Conservation (phyloP, 2,797 vertebrate species). For the Myotis findleyi region DNA sequence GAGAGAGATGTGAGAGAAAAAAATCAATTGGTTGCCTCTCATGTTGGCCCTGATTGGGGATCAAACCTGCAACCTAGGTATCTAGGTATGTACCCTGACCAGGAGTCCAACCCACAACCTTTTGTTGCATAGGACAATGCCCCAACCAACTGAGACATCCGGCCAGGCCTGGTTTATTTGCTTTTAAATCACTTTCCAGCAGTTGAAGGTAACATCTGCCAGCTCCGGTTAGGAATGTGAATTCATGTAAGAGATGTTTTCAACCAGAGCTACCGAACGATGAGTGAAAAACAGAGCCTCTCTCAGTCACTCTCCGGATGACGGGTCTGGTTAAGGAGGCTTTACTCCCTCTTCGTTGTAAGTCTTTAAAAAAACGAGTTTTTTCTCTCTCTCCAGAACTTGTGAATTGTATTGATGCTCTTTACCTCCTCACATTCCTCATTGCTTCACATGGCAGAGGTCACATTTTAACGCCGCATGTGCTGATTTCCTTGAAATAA, state of each 20-base stretch:
- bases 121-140: neutral
- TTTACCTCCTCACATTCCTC: neutral
- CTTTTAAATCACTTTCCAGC: slow-evolving; percentile 44
- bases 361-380: neutral
- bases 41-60: neutral
- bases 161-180: neutral
- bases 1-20: neutral
- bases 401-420: neutral
- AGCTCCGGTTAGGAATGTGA: slow-evolving; percentile 6
- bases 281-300: neutral
- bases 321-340: neutral
- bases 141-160: neutral
- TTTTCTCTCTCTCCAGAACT: neutral
- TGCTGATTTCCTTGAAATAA: slow-evolving; percentile 44
- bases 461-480: neutral
- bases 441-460: neutral
- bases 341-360: neutral
- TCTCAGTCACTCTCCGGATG: neutral
- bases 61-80: too few relatives aligned
- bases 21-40: neutral
- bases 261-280: neutral
- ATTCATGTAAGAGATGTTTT: slow-evolving; percentile 22
- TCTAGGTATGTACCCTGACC: neutral
- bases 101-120: neutral
- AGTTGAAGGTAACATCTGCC: neutral